Conservation (phyloP, 2,888 invertebrate species). For the Spisula subtruncata region DNA sequence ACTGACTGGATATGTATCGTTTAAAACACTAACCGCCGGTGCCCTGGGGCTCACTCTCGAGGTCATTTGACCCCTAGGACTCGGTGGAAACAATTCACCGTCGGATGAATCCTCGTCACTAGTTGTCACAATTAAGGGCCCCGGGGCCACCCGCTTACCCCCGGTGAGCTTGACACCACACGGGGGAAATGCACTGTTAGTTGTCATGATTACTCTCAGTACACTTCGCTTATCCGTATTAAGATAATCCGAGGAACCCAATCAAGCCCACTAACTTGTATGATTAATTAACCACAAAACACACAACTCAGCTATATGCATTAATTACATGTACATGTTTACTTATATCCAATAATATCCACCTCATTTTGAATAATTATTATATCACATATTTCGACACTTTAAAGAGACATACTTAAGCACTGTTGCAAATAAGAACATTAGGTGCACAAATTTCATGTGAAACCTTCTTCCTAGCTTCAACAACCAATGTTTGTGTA, state of each 20-base stretch:
- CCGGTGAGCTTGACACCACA: conserved; percentile 77
- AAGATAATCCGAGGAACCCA: neutral
- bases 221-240: conserved; percentile 20
- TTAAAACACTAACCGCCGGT: conserved; percentile 43
- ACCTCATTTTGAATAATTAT: neutral
- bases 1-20: conserved; percentile 52
- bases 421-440: neutral
- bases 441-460: neutral
- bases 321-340: conserved; percentile 6
- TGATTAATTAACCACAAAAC: neutral
- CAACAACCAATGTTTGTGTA: conserved; percentile 64
- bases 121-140: conserved; percentile 79
- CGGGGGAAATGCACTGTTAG: conserved; percentile 67
- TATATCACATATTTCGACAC: neutral
- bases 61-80: conserved; percentile 57
- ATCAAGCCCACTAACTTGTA: neutral
- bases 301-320: neutral
- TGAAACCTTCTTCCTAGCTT: conserved; percentile 26
- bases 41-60: conserved; percentile 66
- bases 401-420: neutral
- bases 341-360: neutral
- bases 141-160: conserved; percentile 81
- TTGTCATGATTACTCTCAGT: conserved; percentile 52
- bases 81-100: conserved; percentile 61
- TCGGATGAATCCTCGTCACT: conserved; percentile 79